These are phyloP conservation scores for Pomacea maculata DNA, from an alignment of 1,140 invertebrate species.

Conservation along the genomic window DNA sequence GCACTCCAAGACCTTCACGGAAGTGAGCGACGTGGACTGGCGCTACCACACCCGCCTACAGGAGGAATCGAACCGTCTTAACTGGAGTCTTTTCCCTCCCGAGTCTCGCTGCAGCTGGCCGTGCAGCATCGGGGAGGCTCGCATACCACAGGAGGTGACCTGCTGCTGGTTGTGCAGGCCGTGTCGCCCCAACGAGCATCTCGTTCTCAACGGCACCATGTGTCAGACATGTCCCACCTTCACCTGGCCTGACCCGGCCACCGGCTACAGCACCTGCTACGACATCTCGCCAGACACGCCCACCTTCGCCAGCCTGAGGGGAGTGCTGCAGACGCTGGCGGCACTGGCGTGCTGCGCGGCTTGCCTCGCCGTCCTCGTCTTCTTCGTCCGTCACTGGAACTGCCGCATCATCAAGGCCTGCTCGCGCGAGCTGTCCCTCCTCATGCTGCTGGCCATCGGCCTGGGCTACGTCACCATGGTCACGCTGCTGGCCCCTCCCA, in stretches of 20 bases:
- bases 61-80: no score
- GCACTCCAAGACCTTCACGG: background rate
- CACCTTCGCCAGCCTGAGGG: constrained; percentile 44
- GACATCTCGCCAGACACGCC: constrained; percentile 42
- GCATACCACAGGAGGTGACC: constrained; percentile 14
- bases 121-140: constrained; percentile 25
- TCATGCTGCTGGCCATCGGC: constrained; percentile 86
- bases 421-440: constrained; percentile 87
- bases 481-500: constrained; percentile 76
- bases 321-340: constrained; percentile 66
- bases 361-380: constrained; percentile 62
- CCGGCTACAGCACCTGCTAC: constrained; percentile 69
- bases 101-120: constrained; percentile 38
- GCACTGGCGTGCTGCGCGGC: constrained; percentile 66
- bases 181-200: constrained; percentile 35
- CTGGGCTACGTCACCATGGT: constrained; percentile 91
- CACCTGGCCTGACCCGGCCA: constrained; percentile 58
- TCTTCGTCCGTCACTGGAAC: constrained; percentile 80
- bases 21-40: constrained; percentile 6
- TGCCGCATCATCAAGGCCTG: constrained; percentile 88
- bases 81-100: constrained; percentile 1
- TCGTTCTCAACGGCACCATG: constrained; percentile 30
- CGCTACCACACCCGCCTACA: background rate
- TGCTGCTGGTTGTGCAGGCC: constrained; percentile 36
- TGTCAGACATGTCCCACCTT: constrained; percentile 31